Evolutionary conservation across 2,113 vertebrate genomes (phyloP).

Genomic region (Spheniscus mendiculus): DNA sequence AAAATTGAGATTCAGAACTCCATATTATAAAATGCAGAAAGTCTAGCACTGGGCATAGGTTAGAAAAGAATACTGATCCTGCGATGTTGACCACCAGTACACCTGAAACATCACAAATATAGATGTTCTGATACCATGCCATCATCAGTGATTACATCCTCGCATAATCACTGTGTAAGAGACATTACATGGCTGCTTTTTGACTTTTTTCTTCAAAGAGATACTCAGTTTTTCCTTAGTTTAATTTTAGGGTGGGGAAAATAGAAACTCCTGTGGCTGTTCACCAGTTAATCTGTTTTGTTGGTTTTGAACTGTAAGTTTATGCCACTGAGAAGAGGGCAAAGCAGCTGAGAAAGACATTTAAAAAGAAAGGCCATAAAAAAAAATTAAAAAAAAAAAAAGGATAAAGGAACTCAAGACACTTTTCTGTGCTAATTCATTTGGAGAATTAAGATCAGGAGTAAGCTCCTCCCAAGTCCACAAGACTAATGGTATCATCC

Average conservation of each 20-base stretch:
- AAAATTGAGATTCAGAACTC: background rate
- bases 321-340: background rate
- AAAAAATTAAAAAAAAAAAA: background rate
- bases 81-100: background rate
- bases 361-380: background rate
- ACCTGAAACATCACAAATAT: background rate
- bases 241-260: background rate
- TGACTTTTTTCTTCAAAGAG: background rate
- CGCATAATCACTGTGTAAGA: background rate
- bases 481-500: background rate
- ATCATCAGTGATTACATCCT: background rate
- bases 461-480: background rate
- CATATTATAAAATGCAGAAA: background rate
- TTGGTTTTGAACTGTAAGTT: background rate
- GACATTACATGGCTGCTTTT: background rate
- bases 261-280: background rate
- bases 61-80: background rate
- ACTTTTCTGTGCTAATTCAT: background rate
- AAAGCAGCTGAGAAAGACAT: background rate
- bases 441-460: background rate
- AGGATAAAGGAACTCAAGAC: background rate
- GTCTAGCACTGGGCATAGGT: background rate
- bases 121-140: background rate
- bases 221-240: background rate
- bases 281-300: background rate